These are phyloP conservation scores for Anthopleura xanthogrammica DNA, from an alignment of 92 coral and sea anemone genomes.

Conservation along the genomic window DNA sequence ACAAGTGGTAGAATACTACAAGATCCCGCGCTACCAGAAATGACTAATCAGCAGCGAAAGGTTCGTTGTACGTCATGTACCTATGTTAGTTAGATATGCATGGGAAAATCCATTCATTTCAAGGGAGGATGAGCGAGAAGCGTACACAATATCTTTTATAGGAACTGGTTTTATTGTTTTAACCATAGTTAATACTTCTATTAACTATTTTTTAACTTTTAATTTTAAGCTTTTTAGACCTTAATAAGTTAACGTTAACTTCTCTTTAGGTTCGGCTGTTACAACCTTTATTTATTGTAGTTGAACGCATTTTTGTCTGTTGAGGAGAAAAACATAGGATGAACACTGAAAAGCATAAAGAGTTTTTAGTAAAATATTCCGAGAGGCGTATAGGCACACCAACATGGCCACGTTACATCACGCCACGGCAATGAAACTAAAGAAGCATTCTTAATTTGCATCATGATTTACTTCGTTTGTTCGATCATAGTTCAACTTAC, in stretches of 20 bases:
- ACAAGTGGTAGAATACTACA: constrained; percentile 77
- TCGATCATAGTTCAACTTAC: neutral
- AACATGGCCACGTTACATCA: too few relatives aligned
- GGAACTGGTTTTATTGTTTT: neutral
- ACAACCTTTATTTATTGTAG: too few relatives aligned
- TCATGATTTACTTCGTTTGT: neutral
- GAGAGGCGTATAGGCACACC: too few relatives aligned
- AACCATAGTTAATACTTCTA: neutral
- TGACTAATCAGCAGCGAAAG: constrained; percentile 75
- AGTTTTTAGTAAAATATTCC: too few relatives aligned
- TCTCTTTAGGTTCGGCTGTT: too few relatives aligned
- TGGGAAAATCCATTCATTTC: neutral
- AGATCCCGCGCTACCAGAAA: constrained; percentile 88
- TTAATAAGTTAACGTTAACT: too few relatives aligned
- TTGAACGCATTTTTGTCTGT: too few relatives aligned
- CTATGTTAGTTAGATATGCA: too few relatives aligned
- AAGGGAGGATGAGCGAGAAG: neutral
- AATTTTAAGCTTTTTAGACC: neutral
- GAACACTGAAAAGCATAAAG: too few relatives aligned
- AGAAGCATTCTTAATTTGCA: too few relatives aligned
- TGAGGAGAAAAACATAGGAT: too few relatives aligned
- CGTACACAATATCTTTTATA: neutral
- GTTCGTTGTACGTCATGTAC: constrained; percentile 17
- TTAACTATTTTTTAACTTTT: neutral
- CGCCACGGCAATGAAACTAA: too few relatives aligned